These are phyloP conservation scores for Numida meleagris DNA, from an alignment of 2,113 vertebrate species.

Conservation along the genomic window DNA sequence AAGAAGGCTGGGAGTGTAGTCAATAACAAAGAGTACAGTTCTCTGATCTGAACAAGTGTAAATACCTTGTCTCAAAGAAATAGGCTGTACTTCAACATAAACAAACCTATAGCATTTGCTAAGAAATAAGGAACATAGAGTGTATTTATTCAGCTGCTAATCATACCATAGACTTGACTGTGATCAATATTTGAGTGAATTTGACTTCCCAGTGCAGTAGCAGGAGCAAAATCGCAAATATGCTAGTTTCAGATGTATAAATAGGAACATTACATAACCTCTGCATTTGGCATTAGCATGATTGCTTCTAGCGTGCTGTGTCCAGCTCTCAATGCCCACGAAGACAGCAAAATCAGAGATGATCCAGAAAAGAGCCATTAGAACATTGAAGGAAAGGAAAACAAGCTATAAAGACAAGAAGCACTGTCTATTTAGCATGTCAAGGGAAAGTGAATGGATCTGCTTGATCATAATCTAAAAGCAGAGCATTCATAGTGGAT, in stretches of 20 bases:
- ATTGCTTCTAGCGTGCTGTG: not conserved
- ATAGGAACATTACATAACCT: not conserved
- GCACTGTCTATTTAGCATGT: not conserved
- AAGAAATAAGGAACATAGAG: not conserved
- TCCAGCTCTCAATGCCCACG: not conserved
- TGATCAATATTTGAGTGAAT: not conserved
- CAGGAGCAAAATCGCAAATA: not conserved
- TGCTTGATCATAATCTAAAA: not conserved
- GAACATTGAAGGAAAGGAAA: not conserved
- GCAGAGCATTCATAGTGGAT: not conserved
- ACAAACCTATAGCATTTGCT: rapidly evolving
- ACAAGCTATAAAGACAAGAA: not conserved
- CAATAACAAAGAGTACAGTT: not conserved
- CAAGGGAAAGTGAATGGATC: not conserved
- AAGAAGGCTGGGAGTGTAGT: not conserved
- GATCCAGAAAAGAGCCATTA: not conserved
- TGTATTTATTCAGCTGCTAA: not conserved
- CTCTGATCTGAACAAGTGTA: not conserved
- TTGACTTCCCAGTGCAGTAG: not conserved
- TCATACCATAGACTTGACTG: not conserved
- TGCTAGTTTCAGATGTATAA: not conserved
- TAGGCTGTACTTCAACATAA: not conserved
- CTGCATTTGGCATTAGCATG: not conserved
- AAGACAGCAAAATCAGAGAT: not conserved
- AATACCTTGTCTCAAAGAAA: not conserved